These are phyloP conservation scores for Latrodectus hesperus DNA, from an alignment of 2,888 invertebrate species.

Conservation along the genomic window DNA sequence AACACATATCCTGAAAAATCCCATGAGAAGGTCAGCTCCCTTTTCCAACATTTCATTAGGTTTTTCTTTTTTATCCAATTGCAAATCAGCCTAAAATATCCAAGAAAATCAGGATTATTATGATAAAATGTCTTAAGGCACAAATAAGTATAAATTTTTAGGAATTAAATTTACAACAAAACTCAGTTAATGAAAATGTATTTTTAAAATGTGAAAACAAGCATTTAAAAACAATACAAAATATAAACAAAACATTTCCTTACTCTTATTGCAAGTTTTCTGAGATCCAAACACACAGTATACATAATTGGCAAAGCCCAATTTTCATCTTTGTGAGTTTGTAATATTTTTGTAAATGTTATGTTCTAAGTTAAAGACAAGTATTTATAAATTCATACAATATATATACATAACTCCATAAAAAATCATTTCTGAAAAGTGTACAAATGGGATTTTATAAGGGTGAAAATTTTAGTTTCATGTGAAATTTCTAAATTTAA, in stretches of 20 bases:
- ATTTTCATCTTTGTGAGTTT: constrained; percentile 93
- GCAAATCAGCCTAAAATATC: constrained; percentile 82
- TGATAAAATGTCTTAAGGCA: neutral
- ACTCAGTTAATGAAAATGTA: too few relatives aligned
- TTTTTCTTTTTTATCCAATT: constrained; percentile 74
- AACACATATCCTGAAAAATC: constrained; percentile 94
- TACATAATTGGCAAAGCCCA: constrained; percentile 98
- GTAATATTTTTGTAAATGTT: constrained; percentile 86
- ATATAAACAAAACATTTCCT: constrained; percentile 25
- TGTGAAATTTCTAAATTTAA: too few relatives aligned
- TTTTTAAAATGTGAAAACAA: neutral
- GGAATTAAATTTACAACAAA: neutral
- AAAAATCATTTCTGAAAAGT: too few relatives aligned
- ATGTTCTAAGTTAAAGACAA: constrained; percentile 40
- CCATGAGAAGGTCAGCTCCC: constrained; percentile 93
- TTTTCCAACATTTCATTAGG: constrained; percentile 86
- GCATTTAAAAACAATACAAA: neutral
- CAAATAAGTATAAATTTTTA: neutral
- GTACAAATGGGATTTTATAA: too few relatives aligned
- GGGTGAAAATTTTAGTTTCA: too few relatives aligned
- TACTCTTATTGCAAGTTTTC: constrained; percentile 80
- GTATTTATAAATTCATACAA: too few relatives aligned
- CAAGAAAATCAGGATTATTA: too few relatives aligned
- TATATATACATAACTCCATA: too few relatives aligned
- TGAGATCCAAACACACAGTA: constrained; percentile 88